Evolutionary conservation across 2,888 invertebrate species (phyloP).

Genomic region (Pseudeuparius sepicola): DNA sequence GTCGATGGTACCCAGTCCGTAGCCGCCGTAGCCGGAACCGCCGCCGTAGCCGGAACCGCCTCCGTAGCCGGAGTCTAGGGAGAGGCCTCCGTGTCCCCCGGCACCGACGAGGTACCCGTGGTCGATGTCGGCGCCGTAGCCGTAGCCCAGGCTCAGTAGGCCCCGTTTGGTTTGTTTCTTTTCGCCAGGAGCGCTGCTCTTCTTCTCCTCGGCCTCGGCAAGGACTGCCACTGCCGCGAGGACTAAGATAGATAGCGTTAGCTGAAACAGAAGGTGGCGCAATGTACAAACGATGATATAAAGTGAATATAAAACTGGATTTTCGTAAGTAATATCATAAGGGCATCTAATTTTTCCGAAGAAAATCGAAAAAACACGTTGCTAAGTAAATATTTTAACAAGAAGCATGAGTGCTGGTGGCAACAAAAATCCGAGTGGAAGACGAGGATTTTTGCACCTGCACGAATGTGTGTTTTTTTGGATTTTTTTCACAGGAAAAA

Average conservation of each 20-base stretch:
- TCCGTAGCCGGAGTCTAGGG: conserved; percentile 23
- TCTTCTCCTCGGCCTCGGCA: conserved; percentile 60
- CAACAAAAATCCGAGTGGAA: no score
- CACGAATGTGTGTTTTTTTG: no score
- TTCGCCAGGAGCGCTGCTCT: conserved; percentile 39
- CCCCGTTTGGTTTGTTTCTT: conserved; percentile 79
- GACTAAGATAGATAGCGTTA: conserved; percentile 63
- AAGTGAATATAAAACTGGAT: no score
- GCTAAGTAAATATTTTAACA: no score
- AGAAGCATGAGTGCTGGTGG: no score
- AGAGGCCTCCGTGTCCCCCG: conserved; percentile 41
- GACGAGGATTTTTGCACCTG: no score
- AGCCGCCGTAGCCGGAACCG: conserved; percentile 15
- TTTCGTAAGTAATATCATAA: no score
- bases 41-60: conserved; percentile 18
- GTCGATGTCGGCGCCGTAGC: conserved; percentile 68
- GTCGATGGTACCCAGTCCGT: conserved; percentile 24
- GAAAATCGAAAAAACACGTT: no score
- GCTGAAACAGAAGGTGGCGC: conserved; percentile 44
- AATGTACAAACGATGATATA: no score
- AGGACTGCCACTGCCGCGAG: conserved; percentile 55
- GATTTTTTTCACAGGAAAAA: no score
- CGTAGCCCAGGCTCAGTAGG: conserved; percentile 67
- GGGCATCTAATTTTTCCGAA: no score
- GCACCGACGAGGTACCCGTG: conserved; percentile 56